These are phyloP conservation scores for Rhimphoctona megacephalus DNA, from an alignment of 2,888 invertebrate species.

Conservation along the genomic window DNA sequence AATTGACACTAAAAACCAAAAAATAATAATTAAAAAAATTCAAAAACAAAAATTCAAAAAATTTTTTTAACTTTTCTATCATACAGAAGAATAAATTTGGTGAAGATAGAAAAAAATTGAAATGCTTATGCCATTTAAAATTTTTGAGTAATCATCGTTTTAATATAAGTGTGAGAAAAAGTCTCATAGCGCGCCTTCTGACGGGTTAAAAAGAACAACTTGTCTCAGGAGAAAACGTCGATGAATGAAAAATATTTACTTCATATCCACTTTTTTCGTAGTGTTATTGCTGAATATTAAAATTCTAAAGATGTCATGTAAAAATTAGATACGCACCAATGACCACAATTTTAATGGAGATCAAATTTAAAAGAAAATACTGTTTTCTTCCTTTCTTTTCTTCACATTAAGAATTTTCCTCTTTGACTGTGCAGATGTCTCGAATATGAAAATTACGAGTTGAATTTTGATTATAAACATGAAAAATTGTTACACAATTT, in stretches of 20 bases:
- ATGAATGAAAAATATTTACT: neutral
- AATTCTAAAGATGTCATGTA: neutral
- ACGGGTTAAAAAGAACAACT: neutral
- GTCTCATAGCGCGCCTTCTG: too few species aligned
- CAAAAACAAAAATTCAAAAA: too few species aligned
- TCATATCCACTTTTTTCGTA: neutral
- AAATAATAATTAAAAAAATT: too few species aligned
- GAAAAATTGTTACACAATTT: neutral
- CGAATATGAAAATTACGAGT: neutral
- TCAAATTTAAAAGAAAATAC: neutral
- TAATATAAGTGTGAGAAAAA: too few species aligned
- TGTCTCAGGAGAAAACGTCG: neutral
- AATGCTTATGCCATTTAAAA: too few species aligned
- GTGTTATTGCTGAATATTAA: neutral
- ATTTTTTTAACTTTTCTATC: too few species aligned
- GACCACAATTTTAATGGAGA: neutral
- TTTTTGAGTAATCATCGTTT: too few species aligned
- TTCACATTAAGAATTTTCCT: slow-evolving; percentile 17
- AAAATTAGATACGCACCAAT: neutral
- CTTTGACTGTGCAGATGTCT: slow-evolving; percentile 2
- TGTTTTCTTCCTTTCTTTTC: slow-evolving; percentile 16
- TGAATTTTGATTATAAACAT: neutral
- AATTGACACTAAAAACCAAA: too few species aligned
- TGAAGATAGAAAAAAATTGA: too few species aligned
- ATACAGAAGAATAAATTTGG: too few species aligned